These are phyloP conservation scores for Papilio protenor DNA, from an alignment of 2,888 invertebrate species.

Conservation along the genomic window DNA sequence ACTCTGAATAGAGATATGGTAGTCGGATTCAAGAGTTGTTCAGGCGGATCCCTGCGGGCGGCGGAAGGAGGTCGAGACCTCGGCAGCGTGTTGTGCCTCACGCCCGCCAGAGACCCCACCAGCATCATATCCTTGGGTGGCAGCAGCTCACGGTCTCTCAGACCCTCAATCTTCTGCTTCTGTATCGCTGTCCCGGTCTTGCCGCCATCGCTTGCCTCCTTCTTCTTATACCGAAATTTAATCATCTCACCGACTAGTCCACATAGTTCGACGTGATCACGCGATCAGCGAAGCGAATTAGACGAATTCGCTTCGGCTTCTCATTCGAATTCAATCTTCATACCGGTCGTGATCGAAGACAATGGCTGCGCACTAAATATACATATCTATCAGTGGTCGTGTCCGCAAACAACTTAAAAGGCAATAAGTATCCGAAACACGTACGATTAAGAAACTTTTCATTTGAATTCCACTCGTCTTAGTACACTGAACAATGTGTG, in stretches of 20 bases:
- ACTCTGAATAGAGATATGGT: conserved; percentile 77
- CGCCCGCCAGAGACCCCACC: conserved; percentile 71
- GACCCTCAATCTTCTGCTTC: conserved; percentile 79
- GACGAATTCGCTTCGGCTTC: conserved; percentile 50
- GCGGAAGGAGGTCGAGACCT: conserved; percentile 69
- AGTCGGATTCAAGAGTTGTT: conserved; percentile 67
- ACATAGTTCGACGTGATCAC: conserved; percentile 64
- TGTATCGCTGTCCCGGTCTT: conserved; percentile 72
- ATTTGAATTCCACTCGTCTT: conserved; percentile 66
- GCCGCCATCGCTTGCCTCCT: conserved; percentile 74
- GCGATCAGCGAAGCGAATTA: conserved; percentile 55
- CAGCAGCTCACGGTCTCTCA: conserved; percentile 74
- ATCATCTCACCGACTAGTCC: conserved; percentile 82
- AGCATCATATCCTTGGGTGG: conserved; percentile 78
- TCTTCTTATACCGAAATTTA: conserved; percentile 87
- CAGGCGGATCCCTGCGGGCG: conserved; percentile 60
- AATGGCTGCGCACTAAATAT: conserved; percentile 73
- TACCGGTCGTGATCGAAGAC: conserved; percentile 64
- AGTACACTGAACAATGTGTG: conserved; percentile 62
- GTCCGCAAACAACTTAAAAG: conserved; percentile 68
- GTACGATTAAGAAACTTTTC: conserved; percentile 68
- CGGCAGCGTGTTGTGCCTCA: conserved; percentile 78
- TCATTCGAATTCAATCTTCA: conserved; percentile 66
- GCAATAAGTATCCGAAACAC: conserved; percentile 78
- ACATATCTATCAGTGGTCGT: conserved; percentile 60